Base-by-base conservation (phyloP, 2,888 invertebrate species). In the Adineta ricciae region DNA sequence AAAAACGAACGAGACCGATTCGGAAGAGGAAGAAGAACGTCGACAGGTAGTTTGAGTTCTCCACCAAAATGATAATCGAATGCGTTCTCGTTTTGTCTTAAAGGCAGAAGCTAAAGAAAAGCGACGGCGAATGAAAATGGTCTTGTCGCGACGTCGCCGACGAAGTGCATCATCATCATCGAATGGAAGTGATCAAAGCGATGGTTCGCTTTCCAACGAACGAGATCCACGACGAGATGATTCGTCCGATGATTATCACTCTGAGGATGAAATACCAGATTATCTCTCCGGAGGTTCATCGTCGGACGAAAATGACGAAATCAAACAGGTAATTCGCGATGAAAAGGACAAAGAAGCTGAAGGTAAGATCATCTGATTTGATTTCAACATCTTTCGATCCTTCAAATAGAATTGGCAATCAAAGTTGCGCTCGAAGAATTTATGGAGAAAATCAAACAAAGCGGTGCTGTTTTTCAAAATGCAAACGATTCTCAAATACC, bases 391-490 rank as follows among this genome's bases (percentile, higher is more conserved):
- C 27, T 64, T 19, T 19, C 19, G 11, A 8, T 56, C 32, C 16
- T 27, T 64, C 11, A 11, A 46, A 27, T 73, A 73, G 73, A 73
- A 73, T 21, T 41, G 24, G 73, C 73, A 73, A 73, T 73, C 14
- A 73, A 73, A 41, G 21, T 73, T 38, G 73, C 73, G 38, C 41
- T 73, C 24, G 73, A 73, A 36, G 73, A 73, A 41, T 73, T 24
- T 41, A 73, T 73, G 73, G 73, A 73, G 38, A 73, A 41, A 73
- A 73, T 73, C 16, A 73, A 73, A 73, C 73, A 73, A 73, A 73
- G 73, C 38, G 41, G 73, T 73, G 73, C 36, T 9, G 24, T 38
- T 24, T 73, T 73, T 73, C 73, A 73, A 21, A 73, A 73, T 73
- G 24, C 14, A 11, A 41, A 21, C 24, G 73, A 36, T 11, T 24